A percentile compares a stretch with the other conserved stretches of the same genome.
Evolutionary conservation across 2,797 vertebrate genomes (phyloP).

Genomic region (Emydoidea blandingii): DNA sequence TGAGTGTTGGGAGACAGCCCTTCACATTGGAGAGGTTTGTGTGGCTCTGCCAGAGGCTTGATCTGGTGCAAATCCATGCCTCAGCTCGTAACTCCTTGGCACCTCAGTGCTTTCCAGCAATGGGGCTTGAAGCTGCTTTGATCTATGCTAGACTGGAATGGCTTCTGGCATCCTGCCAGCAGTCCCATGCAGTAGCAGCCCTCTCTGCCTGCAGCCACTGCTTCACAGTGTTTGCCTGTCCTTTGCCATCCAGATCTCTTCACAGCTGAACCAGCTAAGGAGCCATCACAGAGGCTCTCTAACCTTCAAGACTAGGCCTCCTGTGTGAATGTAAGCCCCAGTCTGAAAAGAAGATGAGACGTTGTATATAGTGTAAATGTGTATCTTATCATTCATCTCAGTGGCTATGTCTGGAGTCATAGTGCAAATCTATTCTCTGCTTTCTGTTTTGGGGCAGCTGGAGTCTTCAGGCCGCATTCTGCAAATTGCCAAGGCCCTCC

Average conservation of each 20-base stretch:
- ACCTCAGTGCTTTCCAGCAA: background rate
- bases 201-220: background rate
- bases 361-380: background rate
- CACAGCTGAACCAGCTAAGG: background rate
- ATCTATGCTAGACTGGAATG: background rate
- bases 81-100: background rate
- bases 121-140: background rate
- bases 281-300: background rate
- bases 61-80: background rate
- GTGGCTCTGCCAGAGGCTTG: background rate
- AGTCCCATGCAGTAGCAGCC: background rate
- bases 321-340: background rate
- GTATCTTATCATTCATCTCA: background rate
- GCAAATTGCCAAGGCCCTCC: conserved; percentile 84
- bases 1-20: background rate
- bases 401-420: rapidly evolving
- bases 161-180: background rate
- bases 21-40: background rate
- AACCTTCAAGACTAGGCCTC: background rate
- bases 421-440: conserved; percentile 33
- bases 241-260: background rate
- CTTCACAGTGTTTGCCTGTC: background rate
- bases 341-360: background rate
- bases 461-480: conserved; percentile 91
- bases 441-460: conserved; percentile 84